These are phyloP conservation scores for Pachypanchax playfairii DNA, from an alignment of 2,113 vertebrate species.

Conservation along the genomic window DNA sequence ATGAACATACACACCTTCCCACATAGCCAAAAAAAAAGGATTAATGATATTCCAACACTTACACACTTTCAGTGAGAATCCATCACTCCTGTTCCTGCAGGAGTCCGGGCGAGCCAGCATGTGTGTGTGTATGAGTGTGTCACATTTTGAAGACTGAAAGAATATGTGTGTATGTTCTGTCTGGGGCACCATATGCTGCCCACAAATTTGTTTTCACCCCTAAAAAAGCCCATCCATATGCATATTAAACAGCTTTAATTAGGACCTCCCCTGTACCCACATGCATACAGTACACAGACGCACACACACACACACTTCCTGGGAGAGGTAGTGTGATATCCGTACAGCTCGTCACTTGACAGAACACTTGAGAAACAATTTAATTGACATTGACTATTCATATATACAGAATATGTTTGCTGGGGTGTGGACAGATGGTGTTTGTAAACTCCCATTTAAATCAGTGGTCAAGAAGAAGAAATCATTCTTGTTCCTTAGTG, in stretches of 20 bases:
- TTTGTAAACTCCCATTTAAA: conserved; percentile 52
- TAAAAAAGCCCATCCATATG: conserved; percentile 55
- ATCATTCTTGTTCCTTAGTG: conserved; percentile 23
- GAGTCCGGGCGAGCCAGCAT: conserved; percentile 25
- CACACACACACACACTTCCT: conserved; percentile 57
- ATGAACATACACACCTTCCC: conserved; percentile 44
- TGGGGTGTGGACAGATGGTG: conserved; percentile 62
- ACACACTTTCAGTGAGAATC: conserved; percentile 59
- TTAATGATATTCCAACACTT: conserved; percentile 69
- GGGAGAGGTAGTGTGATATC: conserved; percentile 55
- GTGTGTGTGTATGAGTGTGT: conserved; percentile 36
- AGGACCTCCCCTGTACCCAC: conserved; percentile 54
- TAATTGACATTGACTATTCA: conserved; percentile 71
- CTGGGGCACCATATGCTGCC: conserved; percentile 71
- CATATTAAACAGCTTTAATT: conserved; percentile 72
- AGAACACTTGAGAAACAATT: conserved; percentile 67
- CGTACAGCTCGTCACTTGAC: conserved; percentile 32
- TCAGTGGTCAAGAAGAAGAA: conserved; percentile 29
- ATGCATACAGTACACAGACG: conserved; percentile 46
- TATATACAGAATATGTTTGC: conserved; percentile 47
- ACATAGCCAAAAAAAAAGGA: conserved; percentile 44
- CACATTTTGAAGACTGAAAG: conserved; percentile 55
- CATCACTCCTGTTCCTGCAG: conserved; percentile 47
- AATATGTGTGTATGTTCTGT: conserved; percentile 59
- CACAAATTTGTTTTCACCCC: conserved; percentile 71